Conservation (phyloP, 1,140 invertebrate genomes). For the Brachionus manjavacas region DNA sequence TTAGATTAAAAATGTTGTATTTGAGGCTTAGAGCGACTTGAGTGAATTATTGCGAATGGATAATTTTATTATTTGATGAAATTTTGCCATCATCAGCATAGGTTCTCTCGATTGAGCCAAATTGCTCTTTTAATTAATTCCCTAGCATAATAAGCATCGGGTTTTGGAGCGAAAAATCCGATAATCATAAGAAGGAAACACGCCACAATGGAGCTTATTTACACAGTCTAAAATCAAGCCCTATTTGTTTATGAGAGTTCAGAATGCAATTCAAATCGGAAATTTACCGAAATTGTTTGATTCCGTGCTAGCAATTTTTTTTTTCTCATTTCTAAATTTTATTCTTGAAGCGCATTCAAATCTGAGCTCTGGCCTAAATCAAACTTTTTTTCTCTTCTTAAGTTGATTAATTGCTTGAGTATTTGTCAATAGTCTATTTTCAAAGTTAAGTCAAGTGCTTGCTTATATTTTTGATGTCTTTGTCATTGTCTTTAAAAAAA, state of each 20-base stretch:
- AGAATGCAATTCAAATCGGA: not conserved
- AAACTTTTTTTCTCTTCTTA: not conserved
- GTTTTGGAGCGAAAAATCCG: not conserved
- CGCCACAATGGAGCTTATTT: not conserved
- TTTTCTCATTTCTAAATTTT: not conserved
- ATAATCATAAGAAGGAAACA: not conserved
- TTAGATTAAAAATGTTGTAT: not conserved
- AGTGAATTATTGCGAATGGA: not conserved
- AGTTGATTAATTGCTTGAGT: not conserved
- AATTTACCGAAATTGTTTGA: not conserved
- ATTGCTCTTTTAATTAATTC: conserved; percentile 5
- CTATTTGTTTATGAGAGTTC: not conserved
- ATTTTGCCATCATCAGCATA: not conserved
- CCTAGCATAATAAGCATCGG: not conserved
- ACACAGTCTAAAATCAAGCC: not conserved
- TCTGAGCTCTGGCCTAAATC: not conserved
- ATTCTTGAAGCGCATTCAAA: not conserved
- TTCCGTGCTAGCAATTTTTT: not conserved
- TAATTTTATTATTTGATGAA: not conserved
- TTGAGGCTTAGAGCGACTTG: not conserved
- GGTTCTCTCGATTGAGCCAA: not conserved
- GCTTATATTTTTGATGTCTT: not conserved
- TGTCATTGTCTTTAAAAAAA: not conserved
- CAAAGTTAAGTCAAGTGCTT: not conserved
- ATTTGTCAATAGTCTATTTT: not conserved